A percentile compares a stretch with the other conserved stretches of the same genome.
Evolutionary conservation across 2,797 vertebrate species (phyloP).

Genomic region (Uromys caudimaculatus): DNA sequence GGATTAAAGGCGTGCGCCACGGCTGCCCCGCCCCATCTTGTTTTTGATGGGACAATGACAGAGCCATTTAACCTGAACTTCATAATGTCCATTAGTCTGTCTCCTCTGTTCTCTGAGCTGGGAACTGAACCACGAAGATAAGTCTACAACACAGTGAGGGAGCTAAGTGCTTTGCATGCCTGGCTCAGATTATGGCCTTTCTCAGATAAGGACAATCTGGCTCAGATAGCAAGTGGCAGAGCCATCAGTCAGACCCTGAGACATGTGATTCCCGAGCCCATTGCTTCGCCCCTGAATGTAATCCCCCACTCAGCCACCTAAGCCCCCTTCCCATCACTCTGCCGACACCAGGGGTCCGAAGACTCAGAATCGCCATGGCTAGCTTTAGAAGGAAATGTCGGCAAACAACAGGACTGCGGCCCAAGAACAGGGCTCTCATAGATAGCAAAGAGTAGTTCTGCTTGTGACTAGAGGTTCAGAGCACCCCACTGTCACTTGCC

Average conservation of each 20-base stretch:
- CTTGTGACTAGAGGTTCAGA: neutral
- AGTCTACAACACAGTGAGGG: neutral
- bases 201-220: neutral
- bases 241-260: neutral
- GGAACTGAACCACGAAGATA: neutral
- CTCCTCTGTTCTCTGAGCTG: neutral
- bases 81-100: neutral
- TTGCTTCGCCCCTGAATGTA: neutral
- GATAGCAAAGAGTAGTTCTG: neutral
- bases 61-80: neutral
- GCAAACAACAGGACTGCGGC: neutral
- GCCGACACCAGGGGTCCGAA: neutral
- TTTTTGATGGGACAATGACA: neutral
- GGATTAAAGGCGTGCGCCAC: no score
- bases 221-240: neutral
- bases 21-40: no score
- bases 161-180: neutral
- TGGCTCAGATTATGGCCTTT: neutral
- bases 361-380: neutral
- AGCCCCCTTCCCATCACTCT: neutral
- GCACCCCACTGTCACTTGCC: rapidly evolving
- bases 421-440: rapidly evolving
- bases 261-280: neutral
- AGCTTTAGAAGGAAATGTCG: neutral
- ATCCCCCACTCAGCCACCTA: neutral